Base-by-base conservation (phyloP, 2,113 vertebrate species). In the Pelobates fuscus region DNA sequence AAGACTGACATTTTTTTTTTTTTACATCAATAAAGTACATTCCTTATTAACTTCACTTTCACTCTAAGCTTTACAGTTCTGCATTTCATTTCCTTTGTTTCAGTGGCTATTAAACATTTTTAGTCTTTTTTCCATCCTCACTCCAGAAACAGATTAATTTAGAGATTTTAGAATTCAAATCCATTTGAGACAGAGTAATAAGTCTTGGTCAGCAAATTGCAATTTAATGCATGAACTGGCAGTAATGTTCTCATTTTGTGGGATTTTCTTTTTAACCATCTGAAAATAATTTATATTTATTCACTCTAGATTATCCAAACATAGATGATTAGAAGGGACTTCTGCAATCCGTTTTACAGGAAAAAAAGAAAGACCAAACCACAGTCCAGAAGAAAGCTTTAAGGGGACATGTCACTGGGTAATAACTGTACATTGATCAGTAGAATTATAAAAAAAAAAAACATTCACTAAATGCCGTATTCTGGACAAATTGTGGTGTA, bases 171-270 rank as follows among this genome's bases (percentile, higher is more conserved):
- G 66, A 75, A 75, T 75, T 62, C 59, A 75, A 75, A 63, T 75
- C 72, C 72, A 67, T 67, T 67, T 75, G 64, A 67, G 72, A 75
- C 72, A 75, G 54, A 24, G 32, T 75, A 75, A 75, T 75, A 75
- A 67, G 63, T 75, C 72, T 75, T 75, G 64, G 32, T 55, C 30
- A 25, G 7, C 25, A n/a, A 64, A 30, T 32, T 73, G 60, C 18
- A 25, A 49, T 37, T 64, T 18, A 73, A 73, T 73, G 70, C 60
- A 64, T 75, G 72, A 75, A 59, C 46, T 59, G 63, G 54, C 52
- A 59, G 67, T 67, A 67, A 75, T 26, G 30, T 43, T 30, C 41
- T 54, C 49, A 14, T 25, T 54, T 63, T 72, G 26, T 49, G 44
- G 17, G 3, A 59, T 57, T 59, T 67, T 66, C 37, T 75, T n/a